Base-by-base conservation (phyloP, 2,888 invertebrate genomes). In the Drosophila crucigera region DNA sequence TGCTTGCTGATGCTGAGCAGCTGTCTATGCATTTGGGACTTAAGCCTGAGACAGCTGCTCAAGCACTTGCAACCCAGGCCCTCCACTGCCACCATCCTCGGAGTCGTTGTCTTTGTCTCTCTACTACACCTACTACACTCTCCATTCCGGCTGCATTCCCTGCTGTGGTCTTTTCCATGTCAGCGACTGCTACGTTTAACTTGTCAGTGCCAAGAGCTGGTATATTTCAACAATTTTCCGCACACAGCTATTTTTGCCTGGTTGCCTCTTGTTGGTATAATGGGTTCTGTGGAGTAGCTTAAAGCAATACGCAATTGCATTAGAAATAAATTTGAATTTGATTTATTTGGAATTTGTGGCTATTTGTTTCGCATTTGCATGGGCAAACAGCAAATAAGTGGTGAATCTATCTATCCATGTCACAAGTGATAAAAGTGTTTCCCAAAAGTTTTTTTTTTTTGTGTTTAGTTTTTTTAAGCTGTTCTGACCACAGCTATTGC, bases 11-110 rank as follows among this genome's bases (percentile, higher is more conserved):
- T 54, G 60, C 56, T 54, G 65, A 76, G 73, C 84, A 73, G 84
- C 90, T 84, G 90, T 84, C 88, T 78, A 82, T 87, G 90, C 84
- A 82, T 82, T 84, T 79, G 90, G 84, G 90, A 87, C 84, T 89
- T 82, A 73, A 79, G 90, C 71, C 65, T 66, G 69, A 87, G 79
- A 84, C 87, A 76, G 79, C 73, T 74, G 82, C 81, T 81, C 73
- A 82, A 65, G 56, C 61, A 56, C 63, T 68, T 47, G 47, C 25
- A 47, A 25, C 25, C 9, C 22, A 47, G 22, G 7, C 16, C 22
- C 7, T 4, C 16, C 22, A 16, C 2, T 47, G 11, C 22, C 1
- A 35, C 31, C 50, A 28, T 28, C 10, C 16, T 5, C 41, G 4
- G 1, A 39, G 39, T 49, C 55, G 41, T 35, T 19, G 55, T 50